Base-by-base conservation (phyloP, 2,113 vertebrate species). In the Bagarius yarrelli region DNA sequence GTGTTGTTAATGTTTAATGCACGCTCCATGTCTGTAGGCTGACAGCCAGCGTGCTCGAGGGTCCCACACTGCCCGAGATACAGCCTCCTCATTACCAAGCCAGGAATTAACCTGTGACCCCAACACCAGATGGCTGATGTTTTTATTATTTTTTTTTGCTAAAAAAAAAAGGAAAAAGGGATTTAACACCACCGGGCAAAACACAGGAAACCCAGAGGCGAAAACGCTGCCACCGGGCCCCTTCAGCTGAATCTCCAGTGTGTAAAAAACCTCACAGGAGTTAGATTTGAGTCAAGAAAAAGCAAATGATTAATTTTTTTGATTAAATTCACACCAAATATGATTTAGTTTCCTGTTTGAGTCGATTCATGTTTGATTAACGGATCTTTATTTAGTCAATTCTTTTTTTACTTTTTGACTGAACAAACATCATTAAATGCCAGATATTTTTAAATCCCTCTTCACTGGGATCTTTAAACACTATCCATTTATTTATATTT, bases 91-190 rank as follows among this genome's bases (percentile, higher is more conserved):
- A 86, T 86, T 84, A 84, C 76, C 80, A 82, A 79, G 64, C 76
- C 76, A 81, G 76, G 80, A 82, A 72, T 84, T 81, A 81, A 78
- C 82, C 85, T 79, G 47, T 82, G 76, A 86, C 82, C 85, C 55
- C 55, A 40, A 59, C 70, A 76, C 76, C 82, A 86, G 82, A 86
- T 86, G 85, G 85, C 85, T 84, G 83, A 74, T 84, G 85, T 86
- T 84, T 82, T 84, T 80, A 81, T 47, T n/a, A n/a, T n/a, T n/a
- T 84, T 79, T 80, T 82, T 34, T 64, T 4, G 66, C 25, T 70
- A 8, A 25, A 80, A 80, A 60, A 71, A 81, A 76, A 44, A 69
- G 19, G 47, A 52, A 70, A 80, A 70, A 82, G 76, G 61, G 61
- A 63, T 83, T 84, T 81, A 78, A 79, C 82, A 72, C 76, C 59